phyloP scores from a whole-genome alignment of 2,888 invertebrate species.

The Osedax fenrisi region DNA sequence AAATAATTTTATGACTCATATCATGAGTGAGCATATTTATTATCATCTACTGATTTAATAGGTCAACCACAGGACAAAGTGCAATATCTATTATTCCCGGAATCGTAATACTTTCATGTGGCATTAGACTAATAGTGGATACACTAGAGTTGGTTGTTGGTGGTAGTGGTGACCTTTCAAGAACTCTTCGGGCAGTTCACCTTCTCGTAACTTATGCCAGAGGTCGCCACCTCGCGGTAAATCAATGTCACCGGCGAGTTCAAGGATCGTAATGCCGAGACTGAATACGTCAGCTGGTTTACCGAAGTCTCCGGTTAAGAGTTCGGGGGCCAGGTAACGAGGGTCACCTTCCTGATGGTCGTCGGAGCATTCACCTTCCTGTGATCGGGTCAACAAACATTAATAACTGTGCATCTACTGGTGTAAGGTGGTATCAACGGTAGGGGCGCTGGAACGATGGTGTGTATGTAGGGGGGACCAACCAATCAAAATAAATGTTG shows the following conservation, averaged over 20 bases:
- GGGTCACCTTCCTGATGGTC: conserved; percentile 62
- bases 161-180: conserved; percentile 34
- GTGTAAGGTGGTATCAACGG: background rate
- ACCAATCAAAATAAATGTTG: too few relatives aligned
- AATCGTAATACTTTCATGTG: too few relatives aligned
- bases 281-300: conserved; percentile 66
- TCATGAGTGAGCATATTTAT: too few relatives aligned
- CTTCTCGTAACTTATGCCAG: conserved; percentile 60
- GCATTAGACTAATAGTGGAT: too few relatives aligned
- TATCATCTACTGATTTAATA: too few relatives aligned
- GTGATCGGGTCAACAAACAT: background rate
- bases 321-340: conserved; percentile 64
- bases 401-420: background rate
- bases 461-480: too few relatives aligned
- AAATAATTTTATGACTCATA: too few relatives aligned
- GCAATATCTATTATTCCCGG: too few relatives aligned
- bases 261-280: conserved; percentile 63
- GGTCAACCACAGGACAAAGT: too few relatives aligned
- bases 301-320: conserved; percentile 59
- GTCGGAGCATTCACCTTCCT: conserved; percentile 54
- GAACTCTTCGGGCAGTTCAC: conserved; percentile 40
- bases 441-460: too few relatives aligned
- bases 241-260: conserved; percentile 62
- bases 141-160: too few relatives aligned
- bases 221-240: conserved; percentile 60